Evolutionary conservation across 2,888 invertebrate species (phyloP), one percentile per base, ranked within the genome.

Genomic region (Eupelmus urozonus): DNA sequence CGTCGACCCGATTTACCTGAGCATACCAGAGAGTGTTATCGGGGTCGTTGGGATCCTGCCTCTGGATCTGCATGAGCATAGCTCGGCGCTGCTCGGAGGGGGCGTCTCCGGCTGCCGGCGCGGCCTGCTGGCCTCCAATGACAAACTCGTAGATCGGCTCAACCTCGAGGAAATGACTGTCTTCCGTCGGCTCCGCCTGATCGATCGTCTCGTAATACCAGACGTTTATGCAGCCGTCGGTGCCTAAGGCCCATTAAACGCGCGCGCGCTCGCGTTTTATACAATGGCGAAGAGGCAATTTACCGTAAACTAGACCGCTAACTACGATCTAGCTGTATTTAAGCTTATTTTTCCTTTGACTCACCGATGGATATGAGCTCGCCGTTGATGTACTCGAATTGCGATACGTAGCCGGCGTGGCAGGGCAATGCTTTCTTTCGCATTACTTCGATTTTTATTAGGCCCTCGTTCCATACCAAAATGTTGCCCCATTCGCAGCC

Each of bases 171-270:
- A 93, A 93, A 5, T 93, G 93, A 83, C 96, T 94, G 5, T 96
- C 95, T 83, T 96, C 96, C 0, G 94, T 93, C 0, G 95, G 94
- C 89, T 97, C 96, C 0, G 97, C 95, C 80, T 95, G 93, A 82
- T 97, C 96, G n/a, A 97, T 96, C 0, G 95, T 94, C 83, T 96
- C 96, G 92, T 97, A 97, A 90, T 95, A 96, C 97, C 98, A 98
- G 11, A 96, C 93, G 5, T 94, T 92, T 16, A 96, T 92, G 88
- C 93, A 94, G 0, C 96, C 96, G 87, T 96, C 96, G 86, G 93
- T 92, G 0, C 95, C 93, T 84, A 90, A 49, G 34, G 40, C 23
- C 0, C 23, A 11, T 20, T 34, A 34, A 34, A 5, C 34, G 9
- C 34, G 9, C 34, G 9, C 34, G 34, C 34, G 34, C 34, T n/a